A percentile compares a stretch with the other conserved stretches of the same genome.
phyloP scores from a whole-genome alignment of 2,888 invertebrate genomes.

The Caenorhabditis sp. region DNA sequence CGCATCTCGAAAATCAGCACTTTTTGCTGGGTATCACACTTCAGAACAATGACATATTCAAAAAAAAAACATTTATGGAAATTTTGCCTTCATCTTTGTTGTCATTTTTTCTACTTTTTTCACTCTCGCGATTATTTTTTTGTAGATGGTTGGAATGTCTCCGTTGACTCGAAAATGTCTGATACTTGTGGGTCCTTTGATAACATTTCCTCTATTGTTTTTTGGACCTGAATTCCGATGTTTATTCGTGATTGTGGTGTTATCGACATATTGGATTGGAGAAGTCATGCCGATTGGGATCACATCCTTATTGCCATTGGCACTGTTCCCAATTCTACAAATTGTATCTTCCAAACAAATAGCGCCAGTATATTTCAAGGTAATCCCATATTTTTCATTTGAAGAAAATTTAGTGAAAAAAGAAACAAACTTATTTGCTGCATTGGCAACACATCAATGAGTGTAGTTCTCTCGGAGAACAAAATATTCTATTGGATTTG shows the following conservation, averaged over 20 bases:
- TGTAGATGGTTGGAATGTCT: no score
- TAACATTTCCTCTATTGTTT: neutral
- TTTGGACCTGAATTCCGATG: slow-evolving; percentile 35
- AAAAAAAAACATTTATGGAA: no score
- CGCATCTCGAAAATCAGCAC: no score
- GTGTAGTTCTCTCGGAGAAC: no score
- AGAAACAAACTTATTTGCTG: no score
- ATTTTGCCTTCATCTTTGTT: no score
- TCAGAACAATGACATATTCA: no score
- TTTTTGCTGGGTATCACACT: no score
- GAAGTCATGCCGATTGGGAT: slow-evolving; percentile 55
- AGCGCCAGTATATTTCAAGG: slow-evolving; percentile 41
- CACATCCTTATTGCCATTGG: slow-evolving; percentile 53
- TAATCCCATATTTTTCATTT: neutral
- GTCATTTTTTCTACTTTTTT: no score
- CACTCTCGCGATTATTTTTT: no score
- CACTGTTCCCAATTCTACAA: slow-evolving; percentile 54
- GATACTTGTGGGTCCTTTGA: neutral
- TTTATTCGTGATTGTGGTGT: slow-evolving; percentile 44
- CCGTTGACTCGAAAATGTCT: neutral
- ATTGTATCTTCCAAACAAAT: slow-evolving; percentile 47
- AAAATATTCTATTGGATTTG: no score
- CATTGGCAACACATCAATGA: no score
- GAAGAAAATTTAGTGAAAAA: neutral
- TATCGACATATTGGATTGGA: slow-evolving; percentile 51